Evolutionary conservation across 2,888 invertebrate species (phyloP), one percentile per base, ranked within the genome.

Genomic region (Hemicrepidius hirtus): DNA sequence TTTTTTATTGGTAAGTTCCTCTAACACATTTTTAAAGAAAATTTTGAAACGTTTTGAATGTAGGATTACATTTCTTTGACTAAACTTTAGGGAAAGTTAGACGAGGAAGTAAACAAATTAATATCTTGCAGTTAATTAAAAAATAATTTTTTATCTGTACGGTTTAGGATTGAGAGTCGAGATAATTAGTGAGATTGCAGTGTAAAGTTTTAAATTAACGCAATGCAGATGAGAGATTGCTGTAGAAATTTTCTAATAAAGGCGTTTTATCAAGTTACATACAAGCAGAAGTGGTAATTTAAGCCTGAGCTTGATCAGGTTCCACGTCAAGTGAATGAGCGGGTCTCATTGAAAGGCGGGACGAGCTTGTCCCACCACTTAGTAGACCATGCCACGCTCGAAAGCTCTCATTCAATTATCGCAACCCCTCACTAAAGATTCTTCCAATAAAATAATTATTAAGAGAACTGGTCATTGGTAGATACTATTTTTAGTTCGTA

Each of bases 321-420:
- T 65, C 68, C 59, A 40, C 21, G 40, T 63, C 55, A 40, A 63
- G 62, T 50, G 62, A 69, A 64, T 44, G 41, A 63, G 68, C 40
- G 37, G 53, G 21, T 50, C 49, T 68, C 53, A 53, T 69, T 53
- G 62, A 63, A 64, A 69, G 63, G 69, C 64, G 69, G 64, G 53
- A 53, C 64, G 46, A 64, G 57, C 57, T 40, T 62, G 68, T 68
- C 68, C 64, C 69, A 46, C 24, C 55, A 63, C 69, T 53, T 63
- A 69, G 64, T 64, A 46, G 69, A 69, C 69, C 69, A 63, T 64
- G 35, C 32, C 63, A 69, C 62, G 60, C 62, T 68, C 50, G 69
- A 69, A 69, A 69, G 69, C 69, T 64, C 62, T 64, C 53, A 69
- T 64, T 69, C 63, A 63, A 69, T 69, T 69, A 69, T 55, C 63